Evolutionary conservation across 2,888 invertebrate species (phyloP).

Genomic region (Pomacea canaliculata): DNA sequence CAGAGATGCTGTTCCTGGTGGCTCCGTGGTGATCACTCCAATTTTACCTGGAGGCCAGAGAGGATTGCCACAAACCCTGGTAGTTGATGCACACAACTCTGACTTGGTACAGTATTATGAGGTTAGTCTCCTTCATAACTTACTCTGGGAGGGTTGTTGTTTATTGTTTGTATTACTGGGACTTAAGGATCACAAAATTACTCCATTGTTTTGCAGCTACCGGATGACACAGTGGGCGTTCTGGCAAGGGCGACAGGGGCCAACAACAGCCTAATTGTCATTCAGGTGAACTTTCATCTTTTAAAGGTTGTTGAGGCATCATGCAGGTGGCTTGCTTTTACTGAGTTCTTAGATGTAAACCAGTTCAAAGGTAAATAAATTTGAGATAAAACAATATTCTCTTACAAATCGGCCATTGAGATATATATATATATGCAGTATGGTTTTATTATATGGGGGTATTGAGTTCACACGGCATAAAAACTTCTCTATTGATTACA

Average conservation of each 20-base stretch:
- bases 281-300: background rate
- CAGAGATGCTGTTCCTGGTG: background rate
- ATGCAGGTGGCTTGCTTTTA: no score
- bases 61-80: background rate
- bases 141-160: background rate
- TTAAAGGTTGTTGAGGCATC: no score
- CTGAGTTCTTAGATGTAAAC: no score
- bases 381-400: no score
- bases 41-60: background rate
- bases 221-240: background rate
- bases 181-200: background rate
- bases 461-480: no score
- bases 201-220: constrained; percentile 4
- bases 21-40: constrained; percentile 5
- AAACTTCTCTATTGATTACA: no score
- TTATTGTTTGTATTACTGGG: background rate
- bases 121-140: background rate
- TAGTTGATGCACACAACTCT: constrained; percentile 6
- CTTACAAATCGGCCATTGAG: no score
- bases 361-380: no score
- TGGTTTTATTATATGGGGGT: no score
- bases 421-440: no score
- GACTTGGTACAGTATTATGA: constrained; percentile 9
- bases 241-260: constrained; percentile 6
- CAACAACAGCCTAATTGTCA: constrained; percentile 6